Evolutionary conservation across 2,888 invertebrate genomes (phyloP), one percentile per base, ranked within the genome.

Genomic region (Noctuana brunneofusca): DNA sequence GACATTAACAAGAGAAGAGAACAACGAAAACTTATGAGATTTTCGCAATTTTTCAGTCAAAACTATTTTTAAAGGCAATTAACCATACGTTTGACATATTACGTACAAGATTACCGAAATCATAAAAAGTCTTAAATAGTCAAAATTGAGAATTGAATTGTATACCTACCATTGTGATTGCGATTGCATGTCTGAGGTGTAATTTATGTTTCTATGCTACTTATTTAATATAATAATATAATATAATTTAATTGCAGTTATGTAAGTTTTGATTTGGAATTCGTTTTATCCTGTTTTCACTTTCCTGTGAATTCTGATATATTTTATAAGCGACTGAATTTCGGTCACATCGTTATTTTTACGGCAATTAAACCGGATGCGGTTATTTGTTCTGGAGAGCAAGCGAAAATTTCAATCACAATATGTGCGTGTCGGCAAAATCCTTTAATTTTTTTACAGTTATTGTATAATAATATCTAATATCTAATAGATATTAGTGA

Each of bases 271-370:
- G 8, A 27, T 18, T 43, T 18, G 8, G 43, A 22, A 46, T 20
- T 14, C 11, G 18, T 8, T 27, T 24, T 50, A 27, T 27, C 14
- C 6, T 4, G n/a, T 27, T 27, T 24, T 24, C 8, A 27, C 8
- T 3, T 50, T 50, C 14, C n/a, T n/a, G 41, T 35, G 16, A 11
- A 35, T n/a, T 12, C 41, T 22, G 48, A 49, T 49, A 16, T 49
- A 27, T 49, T 46, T 27, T 60, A 64, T 63, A 73, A 59, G 30
- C 73, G 73, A 78, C 74, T 75, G 75, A 79, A 80, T 80, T 81
- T 80, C 75, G 79, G 81, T 85, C 81, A 84, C 86, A 76, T 87
- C 87, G 84, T 89, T 89, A 89, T 89, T 87, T 89, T 89, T 83
- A 86, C 83, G 88, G 83, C 85, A 88, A 88, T 88, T 88, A 87